Evolutionary conservation across 2,797 vertebrate genomes (phyloP).

Genomic region (Syngnathus acus): DNA sequence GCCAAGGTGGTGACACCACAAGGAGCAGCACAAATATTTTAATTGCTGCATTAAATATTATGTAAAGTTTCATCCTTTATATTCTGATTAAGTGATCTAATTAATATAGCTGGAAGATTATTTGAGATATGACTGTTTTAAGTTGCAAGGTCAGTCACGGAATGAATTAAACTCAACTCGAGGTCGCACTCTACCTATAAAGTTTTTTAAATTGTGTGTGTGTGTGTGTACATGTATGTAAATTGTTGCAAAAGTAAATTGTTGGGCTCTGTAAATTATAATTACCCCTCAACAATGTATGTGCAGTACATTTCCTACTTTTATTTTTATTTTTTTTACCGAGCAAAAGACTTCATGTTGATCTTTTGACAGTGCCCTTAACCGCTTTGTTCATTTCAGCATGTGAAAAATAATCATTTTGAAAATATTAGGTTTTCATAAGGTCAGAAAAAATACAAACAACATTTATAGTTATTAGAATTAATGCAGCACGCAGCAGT

Average conservation of each 20-base stretch:
- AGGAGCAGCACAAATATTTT: no score
- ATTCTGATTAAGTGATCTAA: no score
- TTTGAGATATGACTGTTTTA: no score
- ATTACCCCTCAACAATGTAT: background rate
- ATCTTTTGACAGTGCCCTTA: background rate
- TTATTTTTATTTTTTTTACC: background rate
- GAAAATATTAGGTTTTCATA: background rate
- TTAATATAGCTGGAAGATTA: no score
- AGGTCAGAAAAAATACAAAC: conserved; percentile 3
- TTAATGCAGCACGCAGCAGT: conserved; percentile 2
- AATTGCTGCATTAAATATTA: no score
- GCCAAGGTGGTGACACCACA: no score
- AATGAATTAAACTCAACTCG: no score
- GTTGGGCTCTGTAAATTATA: background rate
- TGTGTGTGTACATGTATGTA: no score
- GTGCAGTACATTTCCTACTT: background rate
- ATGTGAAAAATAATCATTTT: background rate
- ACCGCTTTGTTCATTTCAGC: background rate
- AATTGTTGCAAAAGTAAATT: background rate
- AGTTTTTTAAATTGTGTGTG: background rate
- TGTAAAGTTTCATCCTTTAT: no score
- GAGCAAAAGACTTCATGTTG: background rate
- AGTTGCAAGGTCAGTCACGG: no score
- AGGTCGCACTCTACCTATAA: background rate
- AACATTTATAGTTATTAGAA: conserved; percentile 5